A percentile compares a stretch with the other conserved stretches of the same genome.
These are phyloP conservation scores for Microctenopoma stevenorrisi DNA, from an alignment of 2,797 vertebrate species.

Conservation along the genomic window DNA sequence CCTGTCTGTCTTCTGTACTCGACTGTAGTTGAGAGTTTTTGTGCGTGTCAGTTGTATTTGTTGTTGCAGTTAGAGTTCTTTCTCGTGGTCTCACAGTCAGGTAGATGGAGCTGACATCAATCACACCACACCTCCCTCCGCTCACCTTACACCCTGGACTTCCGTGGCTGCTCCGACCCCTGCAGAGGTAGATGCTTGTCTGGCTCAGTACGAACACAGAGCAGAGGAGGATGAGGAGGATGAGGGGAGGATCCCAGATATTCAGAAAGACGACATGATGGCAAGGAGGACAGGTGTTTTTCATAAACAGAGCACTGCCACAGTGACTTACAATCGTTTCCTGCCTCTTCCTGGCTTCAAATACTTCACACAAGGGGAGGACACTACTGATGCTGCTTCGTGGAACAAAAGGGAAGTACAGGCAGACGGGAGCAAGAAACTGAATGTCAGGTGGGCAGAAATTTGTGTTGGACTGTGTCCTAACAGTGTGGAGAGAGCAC, in stretches of 20 bases:
- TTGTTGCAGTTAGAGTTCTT: conserved; percentile 52
- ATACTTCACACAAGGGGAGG: conserved; percentile 43
- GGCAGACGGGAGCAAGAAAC: conserved; percentile 48
- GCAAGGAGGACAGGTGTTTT: conserved; percentile 85
- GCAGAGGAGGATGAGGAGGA: conserved; percentile 77
- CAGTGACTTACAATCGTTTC: conserved; percentile 67
- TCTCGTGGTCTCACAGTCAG: conserved; percentile 66
- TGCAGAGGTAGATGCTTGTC: conserved; percentile 73
- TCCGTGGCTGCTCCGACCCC: conserved; percentile 34
- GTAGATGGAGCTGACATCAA: conserved; percentile 49
- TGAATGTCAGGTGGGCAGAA: conserved; percentile 71
- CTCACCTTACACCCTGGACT: conserved; percentile 26
- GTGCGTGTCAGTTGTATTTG: not conserved
- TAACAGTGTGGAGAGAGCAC: conserved; percentile 37
- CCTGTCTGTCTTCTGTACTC: not conserved
- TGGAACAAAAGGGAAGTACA: conserved; percentile 58
- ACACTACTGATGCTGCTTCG: conserved; percentile 50
- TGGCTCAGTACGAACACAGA: conserved; percentile 73
- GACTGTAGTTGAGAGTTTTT: not conserved
- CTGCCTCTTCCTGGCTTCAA: conserved; percentile 76
- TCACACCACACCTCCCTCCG: conserved; percentile 34
- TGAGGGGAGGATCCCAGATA: conserved; percentile 77
- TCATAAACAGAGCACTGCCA: conserved; percentile 71
- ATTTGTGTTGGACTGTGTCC: conserved; percentile 29
- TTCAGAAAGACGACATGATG: conserved; percentile 89